Percentiles rank a stretch among this genome's conserved stretches.
These are phyloP conservation scores for Macrobrachium nipponense DNA, from an alignment of 1,140 invertebrate species.

Conservation along the genomic window DNA sequence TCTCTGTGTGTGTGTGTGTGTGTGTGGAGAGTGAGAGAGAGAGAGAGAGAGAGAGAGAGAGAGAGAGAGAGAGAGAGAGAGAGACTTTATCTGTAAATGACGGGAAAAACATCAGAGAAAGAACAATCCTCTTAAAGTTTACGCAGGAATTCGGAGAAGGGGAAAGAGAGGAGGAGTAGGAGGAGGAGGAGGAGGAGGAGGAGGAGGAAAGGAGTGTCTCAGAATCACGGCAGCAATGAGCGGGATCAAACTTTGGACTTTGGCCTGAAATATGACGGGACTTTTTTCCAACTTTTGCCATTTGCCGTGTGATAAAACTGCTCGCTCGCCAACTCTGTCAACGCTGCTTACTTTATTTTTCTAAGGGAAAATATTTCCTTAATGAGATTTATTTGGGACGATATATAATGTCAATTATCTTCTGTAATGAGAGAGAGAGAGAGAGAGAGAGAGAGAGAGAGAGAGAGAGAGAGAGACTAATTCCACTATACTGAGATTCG, in stretches of 20 bases:
- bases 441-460: conserved; percentile 26
- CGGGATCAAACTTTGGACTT: conserved; percentile 41
- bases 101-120: not conserved
- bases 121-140: not conserved
- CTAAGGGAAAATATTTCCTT: conserved; percentile 4
- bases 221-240: conserved; percentile 26
- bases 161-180: not conserved
- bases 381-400: too few relatives aligned
- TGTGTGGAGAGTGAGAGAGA: too few relatives aligned
- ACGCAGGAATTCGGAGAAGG: not conserved
- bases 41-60: conserved; percentile 2
- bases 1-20: too few relatives aligned
- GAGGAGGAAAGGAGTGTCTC: conserved; percentile 15
- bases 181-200: conserved; percentile 6
- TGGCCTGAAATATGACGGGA: conserved; percentile 50
- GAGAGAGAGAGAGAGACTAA: conserved; percentile 30
- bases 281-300: conserved; percentile 57
- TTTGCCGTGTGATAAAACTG: conserved; percentile 53
- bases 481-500: not conserved
- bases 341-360: conserved; percentile 44
- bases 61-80: conserved; percentile 6
- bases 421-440: not conserved
- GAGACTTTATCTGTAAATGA: not conserved
- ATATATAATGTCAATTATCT: conserved; percentile 3
- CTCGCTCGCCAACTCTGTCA: conserved; percentile 27